Evolutionary conservation across 2,113 vertebrate genomes (phyloP), one percentile per base, ranked within the genome.

Genomic region (Lasiurus borealis): DNA sequence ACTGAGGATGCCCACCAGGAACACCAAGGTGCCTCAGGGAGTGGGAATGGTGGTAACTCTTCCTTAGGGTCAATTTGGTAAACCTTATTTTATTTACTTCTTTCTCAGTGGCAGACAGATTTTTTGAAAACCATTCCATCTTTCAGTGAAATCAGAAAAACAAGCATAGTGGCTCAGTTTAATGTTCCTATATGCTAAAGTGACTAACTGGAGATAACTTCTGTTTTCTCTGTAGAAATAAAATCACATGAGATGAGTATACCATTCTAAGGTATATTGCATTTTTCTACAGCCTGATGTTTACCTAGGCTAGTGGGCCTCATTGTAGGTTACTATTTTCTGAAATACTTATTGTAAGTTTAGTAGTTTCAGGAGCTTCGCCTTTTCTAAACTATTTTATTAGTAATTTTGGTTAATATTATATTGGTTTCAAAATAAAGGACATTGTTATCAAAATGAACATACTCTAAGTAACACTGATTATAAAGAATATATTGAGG

Each of bases 121-220:
- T 71, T 89, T 89, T 77, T 88, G 36, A 94, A 90, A 95, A 80
- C 54, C 12, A 50, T 81, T 66, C 62, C 34, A 2, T 93, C 23
- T 94, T 95, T 78, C 59, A 81, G 15, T 71, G 46, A 89, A 85
- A 68, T 62, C 83, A 81, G 44, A 96, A 91, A 10, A 77, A 15
- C 34, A 81, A 87, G 8, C 57, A 23, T 2, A 77, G 12, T 7
- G 48, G 48, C 21, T 72, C 68, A 21, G 14, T 87, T 82, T 88
- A 25, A 18, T 46, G 21, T 57, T 72, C 27, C 4, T 29, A 1
- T 29, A 16, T 82, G 46, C 81, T 85, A 16, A 23, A 50, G 68
- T 85, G 80, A 91, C 57, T 80, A 75, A 13, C n/a, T 85, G 59
- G 48, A 81, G 76, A 78, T 59, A 52, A 81, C 29, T 62, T 27